Evolutionary conservation across 64 coral and sea anemone genomes (phyloP).

Genomic region (Dendronephthya gigantea): DNA sequence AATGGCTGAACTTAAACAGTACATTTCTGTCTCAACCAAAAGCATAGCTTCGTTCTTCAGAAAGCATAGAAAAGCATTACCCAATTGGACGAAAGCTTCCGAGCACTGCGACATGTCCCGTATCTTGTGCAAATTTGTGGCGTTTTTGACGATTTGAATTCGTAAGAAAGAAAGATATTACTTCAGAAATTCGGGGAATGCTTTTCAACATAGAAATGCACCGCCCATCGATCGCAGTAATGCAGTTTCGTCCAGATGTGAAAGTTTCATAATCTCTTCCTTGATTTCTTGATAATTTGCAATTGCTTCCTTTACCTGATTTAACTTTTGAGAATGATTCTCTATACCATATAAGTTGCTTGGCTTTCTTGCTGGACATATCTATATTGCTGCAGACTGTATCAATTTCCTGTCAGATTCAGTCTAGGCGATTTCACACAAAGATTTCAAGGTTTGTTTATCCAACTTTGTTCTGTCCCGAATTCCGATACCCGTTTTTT

Average conservation of each 20-base stretch:
- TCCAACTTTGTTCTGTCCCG: background rate
- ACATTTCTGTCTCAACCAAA: no score
- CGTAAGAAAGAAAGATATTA: no score
- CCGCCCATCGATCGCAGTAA: background rate
- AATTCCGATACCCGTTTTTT: background rate
- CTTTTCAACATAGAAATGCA: no score
- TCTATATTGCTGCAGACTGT: background rate
- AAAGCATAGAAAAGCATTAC: no score
- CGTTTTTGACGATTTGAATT: no score
- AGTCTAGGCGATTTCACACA: slow-evolving; percentile 18
- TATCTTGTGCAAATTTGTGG: no score
- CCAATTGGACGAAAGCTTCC: no score
- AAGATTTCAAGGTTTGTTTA: background rate
- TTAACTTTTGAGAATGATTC: background rate
- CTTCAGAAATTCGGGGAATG: no score
- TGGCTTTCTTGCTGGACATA: slow-evolving; percentile 10
- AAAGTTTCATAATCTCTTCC: background rate
- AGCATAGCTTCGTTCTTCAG: no score
- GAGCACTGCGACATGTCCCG: no score
- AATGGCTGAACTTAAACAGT: no score
- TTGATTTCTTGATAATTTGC: background rate
- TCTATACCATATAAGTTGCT: background rate
- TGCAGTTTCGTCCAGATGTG: background rate
- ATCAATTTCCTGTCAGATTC: slow-evolving; percentile 24
- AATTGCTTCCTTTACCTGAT: background rate